Base-by-base conservation (phyloP, 2,113 vertebrate genomes). In the Sapayoa aenigma region DNA sequence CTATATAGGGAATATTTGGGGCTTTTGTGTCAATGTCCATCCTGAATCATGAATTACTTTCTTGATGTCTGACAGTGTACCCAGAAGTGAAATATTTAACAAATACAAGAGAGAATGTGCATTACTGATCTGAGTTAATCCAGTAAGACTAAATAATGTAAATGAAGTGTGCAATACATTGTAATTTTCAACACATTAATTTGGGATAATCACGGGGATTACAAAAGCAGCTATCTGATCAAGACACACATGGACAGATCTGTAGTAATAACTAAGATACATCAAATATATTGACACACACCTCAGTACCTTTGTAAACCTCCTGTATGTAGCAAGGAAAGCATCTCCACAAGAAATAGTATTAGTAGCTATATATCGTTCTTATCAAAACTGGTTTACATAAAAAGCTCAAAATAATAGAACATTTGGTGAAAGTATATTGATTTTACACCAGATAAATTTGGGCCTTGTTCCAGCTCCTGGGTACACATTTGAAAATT, bases 181-280 rank as follows among this genome's bases (percentile, higher is more conserved):
- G 28, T 41, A 6, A 90, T 89, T 94, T 93, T 56, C 41, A 83
- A n/a, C 22, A 53, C 30, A 78, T 87, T 92, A 66, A 76, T 95
- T 94, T 83, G 44, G 41, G 33, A 66, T 96, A 95, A 94, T 90
- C 50, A 31, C 55, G 46, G 37, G 76, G 58, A 93, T 95, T 95
- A 85, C 41, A 55, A 35, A 89, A 81, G 37, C 56, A 87, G 27
- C 11, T 89, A 84, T 84, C 80, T 81, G 69, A 86, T 95, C 37
- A 66, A 89, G 84, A 87, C 39, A 37, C 35, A 53, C 68, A 42
- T 14, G 59, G 81, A 47, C 20, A 68, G 41, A 44, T n/a, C 63
- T 68, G 31, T 30, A 49, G 59, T 50, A 89, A 83, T 12, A 30
- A 15, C 69, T 72, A 49, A 93, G 58, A 69, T 25, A n/a, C 24